Evolutionary conservation across 2,113 vertebrate species (phyloP).

Genomic region (Pygoscelis antarcticus): DNA sequence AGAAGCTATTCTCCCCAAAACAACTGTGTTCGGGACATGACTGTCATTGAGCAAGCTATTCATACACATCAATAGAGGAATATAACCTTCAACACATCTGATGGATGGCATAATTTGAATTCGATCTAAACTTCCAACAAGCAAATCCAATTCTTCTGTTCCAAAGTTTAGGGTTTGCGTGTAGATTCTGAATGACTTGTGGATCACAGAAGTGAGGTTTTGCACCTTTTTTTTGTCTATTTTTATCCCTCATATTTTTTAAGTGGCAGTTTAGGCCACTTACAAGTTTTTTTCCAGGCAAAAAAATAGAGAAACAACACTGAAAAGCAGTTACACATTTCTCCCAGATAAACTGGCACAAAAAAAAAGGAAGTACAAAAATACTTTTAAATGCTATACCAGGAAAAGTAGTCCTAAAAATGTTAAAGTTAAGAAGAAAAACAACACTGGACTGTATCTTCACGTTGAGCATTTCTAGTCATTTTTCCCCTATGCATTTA

Average conservation of each 20-base stretch:
- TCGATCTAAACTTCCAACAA: not conserved
- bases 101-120: not conserved
- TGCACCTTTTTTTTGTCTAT: not conserved
- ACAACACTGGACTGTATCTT: not conserved
- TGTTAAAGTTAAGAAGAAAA: not conserved
- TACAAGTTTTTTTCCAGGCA: not conserved
- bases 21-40: not conserved
- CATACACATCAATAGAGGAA: not conserved
- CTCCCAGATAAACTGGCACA: not conserved
- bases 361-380: not conserved
- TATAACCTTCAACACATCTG: not conserved
- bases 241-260: not conserved
- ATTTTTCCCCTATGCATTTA: not conserved
- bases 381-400: not conserved
- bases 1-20: not conserved
- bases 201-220: not conserved
- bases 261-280: not conserved
- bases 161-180: not conserved
- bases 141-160: not conserved
- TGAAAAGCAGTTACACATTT: not conserved
- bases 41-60: not conserved
- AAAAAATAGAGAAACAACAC: accelerated
- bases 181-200: not conserved
- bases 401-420: too few relatives aligned
- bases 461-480: not conserved